Base-by-base conservation (phyloP, 2,113 vertebrate genomes). In the Chelonoidis abingdonii region DNA sequence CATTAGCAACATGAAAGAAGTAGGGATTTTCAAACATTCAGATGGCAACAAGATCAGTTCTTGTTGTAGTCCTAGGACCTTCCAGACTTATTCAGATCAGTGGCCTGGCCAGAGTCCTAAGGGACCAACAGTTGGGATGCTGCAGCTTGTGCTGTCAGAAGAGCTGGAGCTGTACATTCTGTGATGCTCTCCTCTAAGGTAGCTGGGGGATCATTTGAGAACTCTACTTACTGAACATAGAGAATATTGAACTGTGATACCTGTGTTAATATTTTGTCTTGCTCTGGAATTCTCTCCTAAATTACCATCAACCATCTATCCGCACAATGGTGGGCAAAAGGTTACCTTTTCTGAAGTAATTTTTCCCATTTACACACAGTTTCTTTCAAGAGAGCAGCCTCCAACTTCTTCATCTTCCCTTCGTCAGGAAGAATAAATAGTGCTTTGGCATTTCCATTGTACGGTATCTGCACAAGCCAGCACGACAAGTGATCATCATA, bases 391-490 rank as follows among this genome's bases (percentile, higher is more conserved):
- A 93, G 90, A 27, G 90, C 92, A 0, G 87, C 95, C 97, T 99
- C 99, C 79, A 99, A 97, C 79, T 98, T 97, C 19, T 93, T 83
- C 98, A 99, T 98, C 89, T 98, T 98, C 80, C 98, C 99, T 65
- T 98, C 91, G 1, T 94, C 80, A 8, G 99, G 99, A 81, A 99
- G 98, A 75, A 99, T 88, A 6, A 99, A 95, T 97, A 99, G 87
- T 65, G 99, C 98, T 11, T 98, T 98, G 83, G 98, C 98, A 50
- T 99, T 98, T 72, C 99, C 98, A 62, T 98, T 98, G 97, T 99
- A 99, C 13, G 98, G 99, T 17, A 99, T 89, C 41, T 98, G 98
- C 86, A 99, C 96, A 86, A 99, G 98, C 10, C 69, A 52, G 1
- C 98, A 98, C 80, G 97, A 97, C 3, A 99, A 98, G 6, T 94